Percentiles rank a stretch among this genome's conserved stretches.
phyloP scores from a whole-genome alignment of 2,797 vertebrate genomes.

The Diceros bicornis region DNA sequence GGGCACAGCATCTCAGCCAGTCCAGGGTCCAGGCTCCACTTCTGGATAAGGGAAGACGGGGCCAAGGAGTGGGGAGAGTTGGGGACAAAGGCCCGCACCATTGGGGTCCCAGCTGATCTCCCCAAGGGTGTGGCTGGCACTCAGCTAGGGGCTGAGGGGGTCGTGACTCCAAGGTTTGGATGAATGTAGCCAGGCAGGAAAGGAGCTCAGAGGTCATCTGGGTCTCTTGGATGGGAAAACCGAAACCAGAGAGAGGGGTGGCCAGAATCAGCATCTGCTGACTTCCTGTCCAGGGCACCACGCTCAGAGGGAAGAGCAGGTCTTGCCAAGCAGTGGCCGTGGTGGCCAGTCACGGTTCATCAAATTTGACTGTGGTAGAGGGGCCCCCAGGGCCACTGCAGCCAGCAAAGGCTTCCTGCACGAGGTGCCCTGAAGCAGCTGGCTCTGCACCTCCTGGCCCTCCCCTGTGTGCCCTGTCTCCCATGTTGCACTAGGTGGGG shows the following conservation, averaged over 20 bases:
- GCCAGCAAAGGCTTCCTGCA: not conserved
- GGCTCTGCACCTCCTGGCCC: not conserved
- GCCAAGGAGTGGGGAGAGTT: too few species aligned
- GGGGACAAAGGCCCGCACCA: not conserved
- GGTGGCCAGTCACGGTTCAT: not conserved
- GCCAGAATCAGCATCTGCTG: not conserved
- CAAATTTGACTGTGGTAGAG: too few species aligned
- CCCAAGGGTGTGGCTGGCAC: not conserved
- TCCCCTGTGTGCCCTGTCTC: not conserved
- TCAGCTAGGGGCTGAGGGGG: not conserved
- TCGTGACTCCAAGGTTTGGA: not conserved
- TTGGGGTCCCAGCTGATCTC: not conserved
- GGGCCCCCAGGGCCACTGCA: not conserved
- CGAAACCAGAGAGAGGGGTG: not conserved
- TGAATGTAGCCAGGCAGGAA: not conserved
- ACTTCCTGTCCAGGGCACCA: rapidly evolving
- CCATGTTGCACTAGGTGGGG: rapidly evolving
- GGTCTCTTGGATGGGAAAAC: not conserved
- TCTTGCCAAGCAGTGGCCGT: not conserved
- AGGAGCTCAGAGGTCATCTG: not conserved
- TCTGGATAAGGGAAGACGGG: not conserved
- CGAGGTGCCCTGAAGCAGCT: not conserved
- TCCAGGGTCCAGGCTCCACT: not conserved
- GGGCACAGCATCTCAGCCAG: not conserved
- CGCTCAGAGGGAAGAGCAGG: not conserved